Evolutionary conservation across 2,888 invertebrate genomes (phyloP).

Genomic region (Drosophila bunnanda): DNA sequence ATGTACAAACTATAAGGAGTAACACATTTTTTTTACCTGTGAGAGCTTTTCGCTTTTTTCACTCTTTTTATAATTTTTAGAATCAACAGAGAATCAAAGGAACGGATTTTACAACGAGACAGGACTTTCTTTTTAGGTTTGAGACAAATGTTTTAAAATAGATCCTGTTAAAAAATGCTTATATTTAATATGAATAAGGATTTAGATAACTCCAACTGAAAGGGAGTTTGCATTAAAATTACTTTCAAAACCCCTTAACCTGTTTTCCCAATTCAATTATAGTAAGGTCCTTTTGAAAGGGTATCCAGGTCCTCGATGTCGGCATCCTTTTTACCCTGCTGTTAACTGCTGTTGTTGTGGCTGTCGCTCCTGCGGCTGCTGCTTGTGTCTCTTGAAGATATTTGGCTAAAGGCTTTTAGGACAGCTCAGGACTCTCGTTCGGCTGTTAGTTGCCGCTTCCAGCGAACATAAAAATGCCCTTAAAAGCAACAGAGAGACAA

Average conservation of each 20-base stretch:
- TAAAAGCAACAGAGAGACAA: conserved; percentile 68
- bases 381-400: conserved; percentile 70
- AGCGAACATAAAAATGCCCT: conserved; percentile 79
- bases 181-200: background rate
- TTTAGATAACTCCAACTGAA: background rate
- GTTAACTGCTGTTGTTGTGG: conserved; percentile 16
- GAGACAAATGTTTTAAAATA: background rate
- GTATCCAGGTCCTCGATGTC: conserved; percentile 14
- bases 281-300: conserved; percentile 3
- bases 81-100: background rate
- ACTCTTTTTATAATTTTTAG: background rate
- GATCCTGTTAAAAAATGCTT: background rate
- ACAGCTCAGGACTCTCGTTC: conserved; percentile 57
- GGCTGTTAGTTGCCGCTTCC: conserved; percentile 77
- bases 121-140: background rate
- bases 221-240: background rate
- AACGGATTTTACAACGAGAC: background rate
- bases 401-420: conserved; percentile 80
- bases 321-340: conserved; percentile 7
- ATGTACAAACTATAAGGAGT: too few relatives aligned
- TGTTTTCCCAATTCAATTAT: background rate
- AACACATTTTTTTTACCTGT: too few relatives aligned
- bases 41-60: too few relatives aligned
- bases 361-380: conserved; percentile 43
- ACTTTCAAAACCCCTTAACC: background rate